Conservation (phyloP, 2,797 vertebrate species). For the Oceanodroma leucorhoa region DNA sequence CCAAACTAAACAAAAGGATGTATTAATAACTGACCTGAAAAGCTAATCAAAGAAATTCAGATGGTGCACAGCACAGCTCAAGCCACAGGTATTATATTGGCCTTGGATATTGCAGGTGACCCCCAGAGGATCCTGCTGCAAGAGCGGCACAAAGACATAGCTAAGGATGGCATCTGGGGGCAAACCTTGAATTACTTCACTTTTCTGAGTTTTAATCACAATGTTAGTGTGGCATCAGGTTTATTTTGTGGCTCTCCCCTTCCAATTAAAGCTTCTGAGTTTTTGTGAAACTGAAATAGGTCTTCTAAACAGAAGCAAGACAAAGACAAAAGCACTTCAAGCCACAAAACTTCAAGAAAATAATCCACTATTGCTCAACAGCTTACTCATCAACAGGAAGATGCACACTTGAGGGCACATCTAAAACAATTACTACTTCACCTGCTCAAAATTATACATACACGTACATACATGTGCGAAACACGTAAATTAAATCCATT, state of each 20-base stretch:
- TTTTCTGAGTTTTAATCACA: neutral
- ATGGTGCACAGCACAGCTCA: neutral
- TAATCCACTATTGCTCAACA: neutral
- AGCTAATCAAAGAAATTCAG: neutral
- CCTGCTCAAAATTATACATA: neutral
- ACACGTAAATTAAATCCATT: neutral
- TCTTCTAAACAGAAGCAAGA: neutral
- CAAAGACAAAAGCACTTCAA: neutral
- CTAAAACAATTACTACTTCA: neutral
- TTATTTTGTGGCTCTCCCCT: neutral
- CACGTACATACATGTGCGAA: neutral
- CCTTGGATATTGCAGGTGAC: neutral
- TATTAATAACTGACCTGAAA: neutral
- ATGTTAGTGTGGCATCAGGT: accelerated
- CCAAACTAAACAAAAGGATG: neutral
- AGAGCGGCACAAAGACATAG: neutral
- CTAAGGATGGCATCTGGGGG: neutral
- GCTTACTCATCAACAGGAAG: neutral
- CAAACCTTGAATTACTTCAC: neutral
- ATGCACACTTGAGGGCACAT: neutral
- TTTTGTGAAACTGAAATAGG: neutral
- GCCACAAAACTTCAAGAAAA: neutral
- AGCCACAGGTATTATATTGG: neutral
- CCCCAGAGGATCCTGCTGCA: neutral
- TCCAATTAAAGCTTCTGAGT: neutral